Conservation (phyloP, 35 echinoderm and acorn worm species). For the Eucidaris tribuloides region DNA sequence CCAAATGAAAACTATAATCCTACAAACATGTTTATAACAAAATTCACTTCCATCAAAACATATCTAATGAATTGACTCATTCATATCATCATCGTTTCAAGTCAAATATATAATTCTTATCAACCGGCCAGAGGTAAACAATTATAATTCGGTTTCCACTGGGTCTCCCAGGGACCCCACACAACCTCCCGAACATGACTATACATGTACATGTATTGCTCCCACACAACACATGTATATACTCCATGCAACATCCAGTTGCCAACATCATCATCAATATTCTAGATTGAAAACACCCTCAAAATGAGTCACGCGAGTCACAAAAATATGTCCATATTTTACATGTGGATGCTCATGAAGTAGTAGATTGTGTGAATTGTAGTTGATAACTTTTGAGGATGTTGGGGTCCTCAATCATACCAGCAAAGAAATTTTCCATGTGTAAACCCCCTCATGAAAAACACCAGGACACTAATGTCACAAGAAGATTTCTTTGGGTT, state of each 20-base stretch:
- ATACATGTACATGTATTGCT: neutral
- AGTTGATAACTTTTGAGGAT: conserved; percentile 5
- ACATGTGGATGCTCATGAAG: neutral
- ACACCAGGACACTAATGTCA: neutral
- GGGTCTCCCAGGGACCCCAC: no score
- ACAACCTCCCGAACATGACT: neutral
- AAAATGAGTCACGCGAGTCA: neutral
- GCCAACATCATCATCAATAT: neutral
- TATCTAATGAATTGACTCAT: no score
- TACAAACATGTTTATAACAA: no score
- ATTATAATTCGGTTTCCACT: no score
- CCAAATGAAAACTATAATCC: no score
- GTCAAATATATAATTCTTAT: no score
- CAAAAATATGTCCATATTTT: no score
- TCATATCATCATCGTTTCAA: no score
- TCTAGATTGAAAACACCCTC: neutral
- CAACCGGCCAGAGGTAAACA: no score
- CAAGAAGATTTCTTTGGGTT: neutral
- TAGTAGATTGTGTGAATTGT: conserved; percentile 1
- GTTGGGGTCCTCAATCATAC: neutral
- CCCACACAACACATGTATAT: no score
- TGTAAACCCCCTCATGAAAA: conserved; percentile 1
- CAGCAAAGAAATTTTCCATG: neutral
- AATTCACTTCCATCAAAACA: no score
- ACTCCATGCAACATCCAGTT: neutral